These are phyloP conservation scores for Latrodectus geometricus DNA, from an alignment of 1,140 invertebrate species.

Conservation along the genomic window DNA sequence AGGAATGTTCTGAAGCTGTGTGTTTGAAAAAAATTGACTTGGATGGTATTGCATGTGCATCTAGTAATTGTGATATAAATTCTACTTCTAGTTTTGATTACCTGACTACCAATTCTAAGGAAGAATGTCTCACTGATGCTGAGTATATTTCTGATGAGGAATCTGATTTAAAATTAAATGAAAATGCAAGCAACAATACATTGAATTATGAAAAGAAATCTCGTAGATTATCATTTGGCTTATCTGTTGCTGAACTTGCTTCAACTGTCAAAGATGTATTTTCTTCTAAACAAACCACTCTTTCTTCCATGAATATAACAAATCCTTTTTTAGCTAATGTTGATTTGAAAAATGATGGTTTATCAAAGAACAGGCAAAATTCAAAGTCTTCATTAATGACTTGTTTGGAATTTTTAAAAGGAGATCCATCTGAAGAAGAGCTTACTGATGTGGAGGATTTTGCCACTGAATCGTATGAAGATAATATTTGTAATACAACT, in stretches of 20 bases:
- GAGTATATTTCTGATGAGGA: slow-evolving; percentile 50
- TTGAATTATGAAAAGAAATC: background rate
- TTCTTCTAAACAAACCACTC: background rate
- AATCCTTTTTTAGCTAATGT: slow-evolving; percentile 6
- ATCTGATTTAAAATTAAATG: background rate
- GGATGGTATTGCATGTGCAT: slow-evolving; percentile 15
- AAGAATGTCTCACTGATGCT: slow-evolving; percentile 8
- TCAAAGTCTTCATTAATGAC: slow-evolving; percentile 31
- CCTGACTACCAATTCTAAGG: slow-evolving; percentile 15
- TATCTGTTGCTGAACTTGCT: slow-evolving; percentile 3
- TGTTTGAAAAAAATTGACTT: slow-evolving; percentile 13
- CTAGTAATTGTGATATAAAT: background rate
- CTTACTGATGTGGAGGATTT: slow-evolving; percentile 30
- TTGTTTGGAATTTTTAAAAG: slow-evolving; percentile 46
- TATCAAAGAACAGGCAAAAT: background rate
- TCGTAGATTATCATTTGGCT: slow-evolving; percentile 23
- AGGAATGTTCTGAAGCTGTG: background rate
- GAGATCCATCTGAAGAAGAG: slow-evolving; percentile 17
- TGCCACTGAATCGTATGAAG: background rate
- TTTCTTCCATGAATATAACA: background rate
- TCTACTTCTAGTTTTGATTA: slow-evolving; percentile 20
- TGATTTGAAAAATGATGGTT: background rate
- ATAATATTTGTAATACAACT: background rate
- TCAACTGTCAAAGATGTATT: background rate
- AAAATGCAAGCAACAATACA: background rate